phyloP scores from a whole-genome alignment of 2,113 vertebrate species.

The Pipra filicauda region DNA sequence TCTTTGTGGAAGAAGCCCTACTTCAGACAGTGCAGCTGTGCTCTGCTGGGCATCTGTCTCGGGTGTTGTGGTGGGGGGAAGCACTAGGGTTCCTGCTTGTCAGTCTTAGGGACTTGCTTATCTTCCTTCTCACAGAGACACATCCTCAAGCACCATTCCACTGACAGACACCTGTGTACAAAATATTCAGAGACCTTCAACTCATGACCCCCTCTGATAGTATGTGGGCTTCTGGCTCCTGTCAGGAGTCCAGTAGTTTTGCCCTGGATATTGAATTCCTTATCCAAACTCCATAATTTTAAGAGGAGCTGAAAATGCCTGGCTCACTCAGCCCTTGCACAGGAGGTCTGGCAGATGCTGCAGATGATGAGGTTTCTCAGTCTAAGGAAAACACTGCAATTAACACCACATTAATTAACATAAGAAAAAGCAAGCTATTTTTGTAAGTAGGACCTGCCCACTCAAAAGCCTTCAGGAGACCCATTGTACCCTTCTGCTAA shows the following conservation, averaged over 20 bases:
- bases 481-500: neutral
- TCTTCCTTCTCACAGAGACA: neutral
- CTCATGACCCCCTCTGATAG: neutral
- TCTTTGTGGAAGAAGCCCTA: neutral
- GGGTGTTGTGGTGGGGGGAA: neutral
- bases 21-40: neutral
- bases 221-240: neutral
- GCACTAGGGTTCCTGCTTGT: neutral
- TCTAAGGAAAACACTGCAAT: constrained; percentile 17
- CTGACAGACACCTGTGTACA: neutral
- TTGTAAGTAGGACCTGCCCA: neutral
- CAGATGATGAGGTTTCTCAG: constrained; percentile 8
- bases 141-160: neutral
- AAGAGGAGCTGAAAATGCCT: neutral
- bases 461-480: neutral
- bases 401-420: constrained; percentile 41
- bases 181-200: neutral
- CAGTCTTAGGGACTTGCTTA: neutral
- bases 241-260: neutral
- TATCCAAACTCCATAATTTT: neutral
- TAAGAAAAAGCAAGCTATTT: constrained; percentile 10
- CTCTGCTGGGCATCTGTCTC: neutral
- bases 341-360: neutral
- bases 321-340: neutral
- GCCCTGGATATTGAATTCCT: neutral